These are phyloP conservation scores for Cataglyphis livida DNA, from an alignment of 2,888 invertebrate genomes.

Conservation along the genomic window DNA sequence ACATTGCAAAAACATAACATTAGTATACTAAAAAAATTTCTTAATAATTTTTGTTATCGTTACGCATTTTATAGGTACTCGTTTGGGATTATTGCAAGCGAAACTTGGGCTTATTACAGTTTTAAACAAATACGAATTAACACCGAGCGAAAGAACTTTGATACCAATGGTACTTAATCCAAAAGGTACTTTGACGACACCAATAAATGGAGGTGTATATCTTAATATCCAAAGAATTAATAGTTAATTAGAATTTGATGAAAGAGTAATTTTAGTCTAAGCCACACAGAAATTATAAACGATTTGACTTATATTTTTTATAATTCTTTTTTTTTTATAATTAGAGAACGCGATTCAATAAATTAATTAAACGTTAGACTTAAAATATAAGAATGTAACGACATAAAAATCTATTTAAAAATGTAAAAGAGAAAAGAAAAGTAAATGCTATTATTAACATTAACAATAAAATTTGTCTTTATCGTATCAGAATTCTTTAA, in stretches of 20 bases:
- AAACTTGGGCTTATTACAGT: slow-evolving; percentile 77
- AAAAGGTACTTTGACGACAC: slow-evolving; percentile 61
- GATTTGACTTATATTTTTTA: neutral
- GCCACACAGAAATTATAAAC: neutral
- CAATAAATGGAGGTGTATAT: slow-evolving; percentile 67
- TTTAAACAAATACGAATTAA: slow-evolving; percentile 76
- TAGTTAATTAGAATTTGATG: neutral
- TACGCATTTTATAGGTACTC: slow-evolving; percentile 67
- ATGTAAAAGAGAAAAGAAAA: neutral
- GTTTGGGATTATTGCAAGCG: slow-evolving; percentile 78
- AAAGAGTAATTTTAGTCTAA: neutral
- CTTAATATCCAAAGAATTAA: slow-evolving; percentile 65
- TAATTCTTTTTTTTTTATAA: neutral
- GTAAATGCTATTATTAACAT: no score
- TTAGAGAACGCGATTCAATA: neutral
- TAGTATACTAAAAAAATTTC: neutral
- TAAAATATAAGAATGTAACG: neutral
- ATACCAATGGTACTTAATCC: slow-evolving; percentile 74
- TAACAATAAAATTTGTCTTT: no score
- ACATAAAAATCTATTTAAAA: neutral
- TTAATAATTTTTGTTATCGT: neutral
- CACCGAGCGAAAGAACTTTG: slow-evolving; percentile 71
- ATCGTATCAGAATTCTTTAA: no score
- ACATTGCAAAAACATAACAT: neutral
- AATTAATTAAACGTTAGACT: neutral